Evolutionary conservation across 2,888 invertebrate species (phyloP), one percentile per base, ranked within the genome.

Genomic region (Drosophila prostipennis): DNA sequence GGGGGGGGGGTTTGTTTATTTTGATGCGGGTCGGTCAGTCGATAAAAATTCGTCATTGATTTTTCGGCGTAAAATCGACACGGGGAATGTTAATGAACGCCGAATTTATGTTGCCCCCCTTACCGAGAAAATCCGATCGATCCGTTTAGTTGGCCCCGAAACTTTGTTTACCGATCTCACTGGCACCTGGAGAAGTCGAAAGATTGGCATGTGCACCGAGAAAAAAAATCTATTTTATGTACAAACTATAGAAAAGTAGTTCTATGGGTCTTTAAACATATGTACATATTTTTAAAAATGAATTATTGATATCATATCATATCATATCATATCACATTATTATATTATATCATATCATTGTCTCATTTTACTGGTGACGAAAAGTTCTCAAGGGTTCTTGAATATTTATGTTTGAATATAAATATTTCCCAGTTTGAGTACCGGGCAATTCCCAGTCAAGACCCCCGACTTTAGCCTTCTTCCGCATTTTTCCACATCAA

Each of bases 11-110:
- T 46, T 36, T 90, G 90, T 90, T 90, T 90, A 90, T 90, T 90
- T 90, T 85, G 77, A 77, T 78, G 77, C 78, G 79, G 78, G 52
- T 39, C 54, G 75, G 76, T 82, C 80, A 82, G 84, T 82, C 74
- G 73, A 82, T 89, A 75, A 82, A 84, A 88, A 84, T 82, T 82
- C 84, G 86, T 84, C 73, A 82, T 78, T 76, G 79, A 74, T 71
- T 78, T 65, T 85, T 85, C 67, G 58, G 48, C 36, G 49, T 70
- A 77, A 37, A 11, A 52, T 42, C 61, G 61, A 46, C 29, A 60
- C 39, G 32, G 39, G 61, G 55, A 58, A 49, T 76, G 84, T 69
- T 70, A 81, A 67, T 83, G 76, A 65, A 74, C 52, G 64, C 56
- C 16, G 40, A 49, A 69, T 69, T 51, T 56, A 23, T 55, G 45